Percentiles rank a stretch among this genome's conserved stretches.
These are phyloP conservation scores for Drosophila prostipennis DNA, from an alignment of 2,888 invertebrate genomes.

Conservation along the genomic window DNA sequence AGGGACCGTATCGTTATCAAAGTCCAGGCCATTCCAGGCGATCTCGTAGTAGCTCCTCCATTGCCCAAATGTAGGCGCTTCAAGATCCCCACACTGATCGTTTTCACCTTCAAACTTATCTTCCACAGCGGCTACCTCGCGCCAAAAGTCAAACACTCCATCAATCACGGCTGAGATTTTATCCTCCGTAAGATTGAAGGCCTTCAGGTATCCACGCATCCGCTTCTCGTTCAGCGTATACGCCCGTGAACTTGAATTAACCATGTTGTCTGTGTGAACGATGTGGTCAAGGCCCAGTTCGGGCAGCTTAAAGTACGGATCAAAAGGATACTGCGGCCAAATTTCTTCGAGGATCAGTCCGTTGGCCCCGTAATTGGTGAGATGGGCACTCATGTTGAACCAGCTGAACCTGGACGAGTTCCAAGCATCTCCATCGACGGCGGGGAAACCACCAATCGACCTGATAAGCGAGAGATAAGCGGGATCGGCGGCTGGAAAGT, in stretches of 20 bases:
- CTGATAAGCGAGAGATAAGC: constrained; percentile 77
- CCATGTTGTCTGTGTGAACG: constrained; percentile 78
- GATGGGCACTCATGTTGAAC: constrained; percentile 82
- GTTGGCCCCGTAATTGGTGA: constrained; percentile 72
- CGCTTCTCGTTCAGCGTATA: constrained; percentile 72
- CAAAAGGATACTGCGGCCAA: constrained; percentile 67
- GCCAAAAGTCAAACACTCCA: constrained; percentile 75
- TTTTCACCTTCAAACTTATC: constrained; percentile 60
- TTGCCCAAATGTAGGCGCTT: constrained; percentile 26
- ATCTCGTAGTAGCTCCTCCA: constrained; percentile 76
- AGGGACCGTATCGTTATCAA: constrained; percentile 17
- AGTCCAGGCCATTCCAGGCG: constrained; percentile 68
- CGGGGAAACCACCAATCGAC: constrained; percentile 82
- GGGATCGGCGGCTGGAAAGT: constrained; percentile 67
- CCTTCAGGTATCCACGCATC: constrained; percentile 72
- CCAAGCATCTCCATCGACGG: constrained; percentile 76
- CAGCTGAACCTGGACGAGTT: constrained; percentile 74
- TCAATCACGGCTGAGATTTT: constrained; percentile 56
- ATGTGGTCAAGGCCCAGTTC: constrained; percentile 79
- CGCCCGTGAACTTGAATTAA: constrained; percentile 70
- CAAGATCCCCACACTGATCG: constrained; percentile 34
- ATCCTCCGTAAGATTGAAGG: constrained; percentile 65
- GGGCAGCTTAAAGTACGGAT: constrained; percentile 77
- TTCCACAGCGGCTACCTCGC: constrained; percentile 53
- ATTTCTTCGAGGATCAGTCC: constrained; percentile 72